A percentile compares a stretch with the other conserved stretches of the same genome.
Evolutionary conservation across 1,140 invertebrate species (phyloP).

Genomic region (Papilio xuthus): DNA sequence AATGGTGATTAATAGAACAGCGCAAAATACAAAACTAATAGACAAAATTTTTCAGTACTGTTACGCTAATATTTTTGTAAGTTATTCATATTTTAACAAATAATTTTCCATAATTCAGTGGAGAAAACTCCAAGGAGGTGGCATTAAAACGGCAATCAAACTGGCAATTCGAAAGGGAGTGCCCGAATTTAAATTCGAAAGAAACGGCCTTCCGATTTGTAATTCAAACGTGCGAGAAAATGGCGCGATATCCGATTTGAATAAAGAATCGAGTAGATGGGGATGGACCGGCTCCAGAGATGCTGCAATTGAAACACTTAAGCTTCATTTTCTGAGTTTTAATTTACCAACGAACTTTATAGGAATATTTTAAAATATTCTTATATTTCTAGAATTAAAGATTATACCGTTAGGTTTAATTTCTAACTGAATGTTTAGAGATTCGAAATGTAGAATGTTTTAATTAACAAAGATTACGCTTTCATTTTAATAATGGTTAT

Average conservation of each 20-base stretch:
- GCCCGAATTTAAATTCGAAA: constrained; percentile 71
- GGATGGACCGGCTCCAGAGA: constrained; percentile 44
- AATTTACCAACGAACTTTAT: not conserved
- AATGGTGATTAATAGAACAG: no score
- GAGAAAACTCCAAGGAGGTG: constrained; percentile 60
- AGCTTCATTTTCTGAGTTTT: constrained; percentile 13
- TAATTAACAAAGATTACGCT: no score
- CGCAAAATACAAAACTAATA: not conserved
- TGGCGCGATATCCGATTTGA: constrained; percentile 75
- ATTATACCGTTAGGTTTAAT: not conserved
- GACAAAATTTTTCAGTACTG: not conserved
- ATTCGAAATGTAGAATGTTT: not conserved
- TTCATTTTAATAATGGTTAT: constrained; percentile 33
- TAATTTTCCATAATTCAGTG: constrained; percentile 66
- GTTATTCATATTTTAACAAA: constrained; percentile 50
- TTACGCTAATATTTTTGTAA: not conserved
- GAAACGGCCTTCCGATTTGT: constrained; percentile 76
- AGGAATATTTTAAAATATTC: not conserved
- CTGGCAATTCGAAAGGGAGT: constrained; percentile 70
- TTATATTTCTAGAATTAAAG: not conserved
- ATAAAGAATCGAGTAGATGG: constrained; percentile 61
- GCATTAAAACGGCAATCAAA: constrained; percentile 73
- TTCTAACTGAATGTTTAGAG: not conserved
- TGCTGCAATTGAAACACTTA: constrained; percentile 29
- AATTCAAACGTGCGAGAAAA: constrained; percentile 78